Conservation (phyloP, 2,797 vertebrate species). For the Diglossa cyanea region DNA sequence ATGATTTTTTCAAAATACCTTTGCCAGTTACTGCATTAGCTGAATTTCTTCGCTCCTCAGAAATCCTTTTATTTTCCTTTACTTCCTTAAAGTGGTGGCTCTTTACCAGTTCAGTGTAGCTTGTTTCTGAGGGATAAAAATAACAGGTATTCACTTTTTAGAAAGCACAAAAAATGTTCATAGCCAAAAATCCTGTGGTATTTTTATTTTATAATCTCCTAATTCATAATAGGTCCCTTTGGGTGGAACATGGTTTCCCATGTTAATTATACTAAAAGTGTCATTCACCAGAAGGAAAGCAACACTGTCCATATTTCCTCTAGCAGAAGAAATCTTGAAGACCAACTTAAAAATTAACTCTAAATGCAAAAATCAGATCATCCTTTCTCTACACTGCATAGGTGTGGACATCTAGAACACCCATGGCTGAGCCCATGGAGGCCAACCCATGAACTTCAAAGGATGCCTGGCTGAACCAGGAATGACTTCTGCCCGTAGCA, state of each 20-base stretch:
- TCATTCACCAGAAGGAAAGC: not conserved
- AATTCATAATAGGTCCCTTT: not conserved
- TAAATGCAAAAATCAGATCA: not conserved
- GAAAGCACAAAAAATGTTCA: not conserved
- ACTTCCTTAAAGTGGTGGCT: not conserved
- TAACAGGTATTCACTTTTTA: not conserved
- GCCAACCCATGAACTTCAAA: not conserved
- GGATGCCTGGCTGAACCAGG: not conserved
- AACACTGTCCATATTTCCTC: not conserved
- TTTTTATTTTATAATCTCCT: not conserved
- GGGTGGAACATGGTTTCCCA: not conserved
- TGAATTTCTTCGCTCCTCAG: not conserved
- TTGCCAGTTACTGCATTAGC: not conserved
- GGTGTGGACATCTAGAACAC: not conserved
- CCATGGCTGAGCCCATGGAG: not conserved
- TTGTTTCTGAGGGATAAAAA: not conserved
- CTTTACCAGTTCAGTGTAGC: not conserved
- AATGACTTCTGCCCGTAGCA: not conserved
- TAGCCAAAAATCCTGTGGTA: not conserved
- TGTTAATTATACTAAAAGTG: not conserved
- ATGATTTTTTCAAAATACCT: not conserved
- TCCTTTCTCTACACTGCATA: not conserved
- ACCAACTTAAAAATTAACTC: not conserved
- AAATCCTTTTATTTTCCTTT: not conserved
- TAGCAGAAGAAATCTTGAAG: not conserved